Conservation (phyloP, 1,140 invertebrate species). For the Palaemon carinicauda region DNA sequence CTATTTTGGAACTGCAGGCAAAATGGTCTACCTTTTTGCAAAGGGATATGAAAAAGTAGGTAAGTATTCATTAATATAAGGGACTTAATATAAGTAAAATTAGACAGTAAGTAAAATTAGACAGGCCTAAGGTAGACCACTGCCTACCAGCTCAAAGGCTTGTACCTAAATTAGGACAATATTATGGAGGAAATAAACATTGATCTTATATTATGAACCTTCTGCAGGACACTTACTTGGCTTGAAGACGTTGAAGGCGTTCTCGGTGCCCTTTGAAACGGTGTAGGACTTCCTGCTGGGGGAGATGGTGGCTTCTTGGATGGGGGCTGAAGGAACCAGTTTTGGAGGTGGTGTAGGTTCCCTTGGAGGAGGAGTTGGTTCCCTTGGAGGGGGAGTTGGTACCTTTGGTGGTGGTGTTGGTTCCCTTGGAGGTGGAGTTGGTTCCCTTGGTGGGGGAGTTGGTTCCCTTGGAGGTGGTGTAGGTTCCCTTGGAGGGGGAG, state of each 20-base stretch:
- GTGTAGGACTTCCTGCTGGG: conserved; percentile 14
- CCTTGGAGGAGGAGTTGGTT: conserved; percentile 17
- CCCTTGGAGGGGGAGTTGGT: conserved; percentile 7
- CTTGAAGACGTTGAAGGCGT: conserved; percentile 39
- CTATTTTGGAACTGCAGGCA: no score
- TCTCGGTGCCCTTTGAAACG: conserved; percentile 12
- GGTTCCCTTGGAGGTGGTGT: conserved; percentile 3
- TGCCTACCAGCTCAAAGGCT: no score
- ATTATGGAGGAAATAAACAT: no score
- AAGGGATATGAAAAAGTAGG: no score
- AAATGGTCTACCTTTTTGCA: no score
- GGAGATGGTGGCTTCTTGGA: conserved; percentile 31
- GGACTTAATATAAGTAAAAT: no score
- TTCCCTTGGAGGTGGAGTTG: conserved; percentile 15
- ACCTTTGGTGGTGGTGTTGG: conserved; percentile 6
- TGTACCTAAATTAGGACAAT: no score
- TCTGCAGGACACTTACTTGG: conserved; percentile 18
- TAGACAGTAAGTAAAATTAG: no score
- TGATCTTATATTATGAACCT: neutral
- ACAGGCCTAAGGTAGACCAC: no score
- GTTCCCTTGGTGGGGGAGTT: conserved; percentile 7
- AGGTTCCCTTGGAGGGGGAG: conserved; percentile 18
- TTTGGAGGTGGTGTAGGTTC: neutral
- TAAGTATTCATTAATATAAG: no score
- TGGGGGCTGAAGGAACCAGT: conserved; percentile 6